Percentiles rank a stretch among this genome's conserved stretches.
These are phyloP conservation scores for Callocephalon fimbriatum DNA, from an alignment of 2,113 vertebrate genomes.

Conservation along the genomic window DNA sequence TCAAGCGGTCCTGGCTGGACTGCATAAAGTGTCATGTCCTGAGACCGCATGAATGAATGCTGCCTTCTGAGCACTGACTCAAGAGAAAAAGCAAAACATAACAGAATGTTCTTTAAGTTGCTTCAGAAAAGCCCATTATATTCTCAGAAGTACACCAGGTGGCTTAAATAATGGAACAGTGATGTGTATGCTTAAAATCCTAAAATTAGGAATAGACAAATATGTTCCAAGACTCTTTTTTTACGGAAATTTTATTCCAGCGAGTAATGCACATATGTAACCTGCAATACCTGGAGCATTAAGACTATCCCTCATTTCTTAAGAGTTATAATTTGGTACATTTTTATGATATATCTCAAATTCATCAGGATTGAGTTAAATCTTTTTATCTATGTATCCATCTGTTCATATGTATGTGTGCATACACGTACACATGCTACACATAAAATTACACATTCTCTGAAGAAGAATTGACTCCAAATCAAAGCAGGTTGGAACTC, in stretches of 20 bases:
- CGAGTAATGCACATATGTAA: neutral
- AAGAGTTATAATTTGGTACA: neutral
- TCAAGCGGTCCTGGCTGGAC: neutral
- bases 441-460: neutral
- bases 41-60: rapidly evolving
- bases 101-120: neutral
- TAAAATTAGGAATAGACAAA: neutral
- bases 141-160: neutral
- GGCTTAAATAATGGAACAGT: neutral
- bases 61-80: neutral
- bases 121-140: neutral
- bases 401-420: neutral
- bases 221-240: neutral
- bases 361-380: neutral
- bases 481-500: neutral
- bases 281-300: neutral
- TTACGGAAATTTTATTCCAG: neutral
- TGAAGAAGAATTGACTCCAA: neutral
- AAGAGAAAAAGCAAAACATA: neutral
- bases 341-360: neutral
- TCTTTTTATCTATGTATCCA: neutral
- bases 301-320: neutral
- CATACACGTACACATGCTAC: neutral
- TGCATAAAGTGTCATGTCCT: neutral
- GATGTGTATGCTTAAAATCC: neutral